Conservation (phyloP, 2,888 invertebrate species). For the Archaeoteleia sp. region DNA sequence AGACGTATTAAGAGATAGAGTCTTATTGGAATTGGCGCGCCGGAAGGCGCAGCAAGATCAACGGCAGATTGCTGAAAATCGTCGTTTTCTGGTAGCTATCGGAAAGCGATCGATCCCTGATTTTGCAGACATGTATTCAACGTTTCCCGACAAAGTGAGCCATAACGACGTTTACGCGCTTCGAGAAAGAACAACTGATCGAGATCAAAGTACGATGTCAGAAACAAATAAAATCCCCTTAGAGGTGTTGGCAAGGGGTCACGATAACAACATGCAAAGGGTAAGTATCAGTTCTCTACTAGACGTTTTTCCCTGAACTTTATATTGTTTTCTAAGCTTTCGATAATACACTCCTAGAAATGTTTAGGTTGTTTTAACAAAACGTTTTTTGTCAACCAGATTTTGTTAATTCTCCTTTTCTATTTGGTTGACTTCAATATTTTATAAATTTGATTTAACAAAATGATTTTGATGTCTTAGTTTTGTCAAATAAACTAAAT, state of each 20-base stretch:
- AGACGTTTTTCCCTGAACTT: conserved; percentile 1
- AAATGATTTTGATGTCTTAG: too few species aligned
- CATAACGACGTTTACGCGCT: conserved; percentile 32
- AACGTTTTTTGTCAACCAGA: too few species aligned
- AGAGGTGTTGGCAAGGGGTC: conserved; percentile 16
- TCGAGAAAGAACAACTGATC: conserved; percentile 43
- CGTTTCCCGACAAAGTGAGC: conserved; percentile 32
- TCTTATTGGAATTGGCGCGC: conserved; percentile 87
- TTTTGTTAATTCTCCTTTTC: too few species aligned
- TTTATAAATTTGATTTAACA: too few species aligned
- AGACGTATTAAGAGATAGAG: conserved; percentile 88
- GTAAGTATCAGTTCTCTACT: conserved; percentile 26
- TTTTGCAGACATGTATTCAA: conserved; percentile 37
- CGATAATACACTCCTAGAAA: too few species aligned
- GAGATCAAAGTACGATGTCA: conserved; percentile 29
- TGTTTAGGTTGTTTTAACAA: too few species aligned
- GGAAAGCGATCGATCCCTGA: conserved; percentile 80
- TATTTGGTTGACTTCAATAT: too few species aligned
- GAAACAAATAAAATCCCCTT: conserved; percentile 27
- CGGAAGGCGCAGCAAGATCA: conserved; percentile 86
- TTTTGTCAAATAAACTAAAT: too few species aligned
- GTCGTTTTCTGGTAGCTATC: conserved; percentile 84
- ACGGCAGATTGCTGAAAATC: conserved; percentile 83
- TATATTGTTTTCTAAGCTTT: neutral
- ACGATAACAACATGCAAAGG: conserved; percentile 42